Evolutionary conservation across 1,140 invertebrate species (phyloP), one percentile per base, ranked within the genome.

Genomic region (Tetraneura akinire): DNA sequence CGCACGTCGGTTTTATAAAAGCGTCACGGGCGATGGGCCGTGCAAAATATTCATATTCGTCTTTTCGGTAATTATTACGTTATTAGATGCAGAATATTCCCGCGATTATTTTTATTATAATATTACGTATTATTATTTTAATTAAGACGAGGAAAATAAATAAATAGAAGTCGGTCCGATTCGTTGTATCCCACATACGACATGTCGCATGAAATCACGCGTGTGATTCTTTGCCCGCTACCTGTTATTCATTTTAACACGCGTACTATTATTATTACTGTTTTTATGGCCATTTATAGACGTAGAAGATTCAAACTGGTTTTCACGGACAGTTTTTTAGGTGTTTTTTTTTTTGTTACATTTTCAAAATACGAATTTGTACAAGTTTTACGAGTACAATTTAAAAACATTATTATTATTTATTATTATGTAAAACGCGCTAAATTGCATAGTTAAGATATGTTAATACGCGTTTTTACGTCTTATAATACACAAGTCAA

Each of bases 41-140:
- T 62, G 60, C 26, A 62, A 62, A 62, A 62, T n/a, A n/a, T 62
- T 62, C 29, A 23, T n/a, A n/a, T 62, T 62, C 8, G 60, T 16
- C 18, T 23, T 62, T 62, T 62, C 60, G 18, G 57, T 23, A 32
- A 18, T 62, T 26, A 32, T 62, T 62, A 32, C 60, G 16, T 14
- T 62, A 16, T 26, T 23, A 13, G 21, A 57, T 0, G 1, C 26
- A 1, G 14, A 29, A 23, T 26, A 23, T 62, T 32, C 6, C 29
- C n/a, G 26, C 57, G 29, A 62, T 62, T 32, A 62, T n/a, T n/a
- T n/a, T n/a, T n/a, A n/a, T n/a, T n/a, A n/a, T n/a, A n/a, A n/a
- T n/a, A n/a, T 62, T 13, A 4, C 9, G 26, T 16, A 14, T 62
- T 16, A n/a, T 13, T 8, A 18, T 29, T 26, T 62, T 37, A 37